Conservation (phyloP, 2,888 invertebrate genomes). For the Eristalinus sepulchralis region DNA sequence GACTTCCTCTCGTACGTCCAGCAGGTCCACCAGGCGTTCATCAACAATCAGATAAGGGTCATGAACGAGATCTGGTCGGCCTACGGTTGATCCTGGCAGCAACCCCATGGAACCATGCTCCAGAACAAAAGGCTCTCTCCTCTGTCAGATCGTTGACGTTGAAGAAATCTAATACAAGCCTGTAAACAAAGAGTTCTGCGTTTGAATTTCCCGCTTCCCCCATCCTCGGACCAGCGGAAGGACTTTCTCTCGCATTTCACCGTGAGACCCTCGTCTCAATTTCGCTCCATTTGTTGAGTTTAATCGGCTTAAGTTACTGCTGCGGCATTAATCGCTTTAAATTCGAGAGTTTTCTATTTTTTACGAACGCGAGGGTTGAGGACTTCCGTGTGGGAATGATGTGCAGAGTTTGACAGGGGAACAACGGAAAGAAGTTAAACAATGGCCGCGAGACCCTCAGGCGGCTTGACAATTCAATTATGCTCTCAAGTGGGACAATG, state of each 20-base stretch:
- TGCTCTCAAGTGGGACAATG: neutral
- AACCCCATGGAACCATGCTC: neutral
- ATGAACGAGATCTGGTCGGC: neutral
- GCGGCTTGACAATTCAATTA: neutral
- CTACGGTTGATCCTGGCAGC: neutral
- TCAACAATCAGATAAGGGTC: neutral
- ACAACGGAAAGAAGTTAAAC: neutral
- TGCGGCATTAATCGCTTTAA: slow-evolving; percentile 56
- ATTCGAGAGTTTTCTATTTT: neutral
- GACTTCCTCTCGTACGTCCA: neutral
- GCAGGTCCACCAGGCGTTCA: neutral
- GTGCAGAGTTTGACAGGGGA: neutral
- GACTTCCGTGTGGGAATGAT: slow-evolving; percentile 33
- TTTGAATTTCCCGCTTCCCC: neutral
- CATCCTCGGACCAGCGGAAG: neutral
- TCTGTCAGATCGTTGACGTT: neutral
- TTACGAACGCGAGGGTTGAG: neutral
- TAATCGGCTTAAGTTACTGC: slow-evolving; percentile 67
- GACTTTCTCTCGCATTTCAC: neutral
- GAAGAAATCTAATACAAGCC: neutral
- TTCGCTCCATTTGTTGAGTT: slow-evolving; percentile 4
- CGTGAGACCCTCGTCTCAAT: neutral
- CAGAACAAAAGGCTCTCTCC: neutral
- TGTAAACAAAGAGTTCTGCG: neutral
- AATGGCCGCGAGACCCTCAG: neutral